A percentile compares a stretch with the other conserved stretches of the same genome.
These are phyloP conservation scores for Strix aluco DNA, from an alignment of 2,113 vertebrate genomes.

Conservation along the genomic window DNA sequence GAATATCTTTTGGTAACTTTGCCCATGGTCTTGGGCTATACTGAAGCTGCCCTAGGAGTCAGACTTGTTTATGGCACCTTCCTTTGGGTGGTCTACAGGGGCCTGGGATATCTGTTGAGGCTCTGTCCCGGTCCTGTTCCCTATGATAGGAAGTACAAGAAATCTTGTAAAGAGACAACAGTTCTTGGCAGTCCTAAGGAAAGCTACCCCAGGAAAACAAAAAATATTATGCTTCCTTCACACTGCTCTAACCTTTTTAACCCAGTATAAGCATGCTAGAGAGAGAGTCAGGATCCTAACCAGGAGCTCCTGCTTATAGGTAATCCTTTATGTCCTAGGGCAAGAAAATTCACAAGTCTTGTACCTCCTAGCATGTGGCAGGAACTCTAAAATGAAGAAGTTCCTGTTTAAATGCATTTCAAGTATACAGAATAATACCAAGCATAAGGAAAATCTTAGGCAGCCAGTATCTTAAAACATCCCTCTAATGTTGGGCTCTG, in stretches of 20 bases:
- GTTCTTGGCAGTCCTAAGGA: background rate
- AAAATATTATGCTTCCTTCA: background rate
- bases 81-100: background rate
- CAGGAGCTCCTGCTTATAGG: background rate
- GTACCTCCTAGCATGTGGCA: background rate
- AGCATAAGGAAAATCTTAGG: background rate
- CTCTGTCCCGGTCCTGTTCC: background rate
- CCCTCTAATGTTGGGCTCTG: background rate
- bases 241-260: background rate
- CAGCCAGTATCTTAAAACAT: background rate
- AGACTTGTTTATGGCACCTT: background rate
- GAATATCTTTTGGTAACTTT: background rate
- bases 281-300: background rate
- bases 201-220: background rate
- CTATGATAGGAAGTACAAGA: background rate
- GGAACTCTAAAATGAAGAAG: background rate
- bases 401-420: background rate
- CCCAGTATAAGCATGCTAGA: background rate
- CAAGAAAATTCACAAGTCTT: background rate
- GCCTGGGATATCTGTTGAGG: background rate
- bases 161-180: background rate
- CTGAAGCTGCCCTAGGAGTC: rapidly evolving
- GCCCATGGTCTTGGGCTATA: rapidly evolving
- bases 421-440: background rate
- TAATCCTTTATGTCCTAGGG: background rate